These are phyloP conservation scores for Thera obeliscata DNA, from an alignment of 2,888 invertebrate species.

Conservation along the genomic window DNA sequence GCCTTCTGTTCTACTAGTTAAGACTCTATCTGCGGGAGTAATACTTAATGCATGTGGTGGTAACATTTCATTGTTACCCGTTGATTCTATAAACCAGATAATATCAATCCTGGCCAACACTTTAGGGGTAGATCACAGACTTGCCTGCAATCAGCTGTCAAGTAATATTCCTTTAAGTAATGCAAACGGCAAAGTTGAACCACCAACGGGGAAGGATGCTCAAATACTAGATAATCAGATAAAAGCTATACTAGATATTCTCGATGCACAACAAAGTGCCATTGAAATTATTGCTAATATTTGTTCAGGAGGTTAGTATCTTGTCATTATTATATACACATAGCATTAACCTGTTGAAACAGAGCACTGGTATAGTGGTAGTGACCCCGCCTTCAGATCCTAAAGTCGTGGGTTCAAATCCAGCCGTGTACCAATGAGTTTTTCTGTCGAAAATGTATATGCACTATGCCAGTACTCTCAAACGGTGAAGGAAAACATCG, in stretches of 20 bases:
- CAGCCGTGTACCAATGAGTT: too few species aligned
- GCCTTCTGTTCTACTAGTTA: slow-evolving; percentile 76
- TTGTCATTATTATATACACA: too few species aligned
- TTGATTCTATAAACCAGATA: slow-evolving; percentile 76
- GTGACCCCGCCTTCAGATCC: too few species aligned
- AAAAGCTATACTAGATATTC: slow-evolving; percentile 78
- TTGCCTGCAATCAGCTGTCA: slow-evolving; percentile 75
- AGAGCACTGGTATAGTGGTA: too few species aligned
- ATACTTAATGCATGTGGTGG: slow-evolving; percentile 81
- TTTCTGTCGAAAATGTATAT: too few species aligned
- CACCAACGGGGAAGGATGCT: slow-evolving; percentile 68
- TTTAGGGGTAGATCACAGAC: slow-evolving; percentile 81
- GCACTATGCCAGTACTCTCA: too few species aligned
- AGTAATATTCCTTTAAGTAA: slow-evolving; percentile 75
- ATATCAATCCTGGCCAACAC: slow-evolving; percentile 79
- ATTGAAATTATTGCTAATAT: slow-evolving; percentile 89
- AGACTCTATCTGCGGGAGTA: slow-evolving; percentile 85
- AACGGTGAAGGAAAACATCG: too few species aligned
- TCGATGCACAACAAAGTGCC: slow-evolving; percentile 88
- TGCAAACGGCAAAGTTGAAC: slow-evolving; percentile 56
- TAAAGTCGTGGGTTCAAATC: too few species aligned
- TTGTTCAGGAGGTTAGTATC: slow-evolving; percentile 85
- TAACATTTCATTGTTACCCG: slow-evolving; percentile 68
- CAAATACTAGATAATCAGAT: slow-evolving; percentile 76
- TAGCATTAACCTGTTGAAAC: too few species aligned